phyloP scores from a whole-genome alignment of 2,888 invertebrate species.

The Leptinotarsa rubiginosa region DNA sequence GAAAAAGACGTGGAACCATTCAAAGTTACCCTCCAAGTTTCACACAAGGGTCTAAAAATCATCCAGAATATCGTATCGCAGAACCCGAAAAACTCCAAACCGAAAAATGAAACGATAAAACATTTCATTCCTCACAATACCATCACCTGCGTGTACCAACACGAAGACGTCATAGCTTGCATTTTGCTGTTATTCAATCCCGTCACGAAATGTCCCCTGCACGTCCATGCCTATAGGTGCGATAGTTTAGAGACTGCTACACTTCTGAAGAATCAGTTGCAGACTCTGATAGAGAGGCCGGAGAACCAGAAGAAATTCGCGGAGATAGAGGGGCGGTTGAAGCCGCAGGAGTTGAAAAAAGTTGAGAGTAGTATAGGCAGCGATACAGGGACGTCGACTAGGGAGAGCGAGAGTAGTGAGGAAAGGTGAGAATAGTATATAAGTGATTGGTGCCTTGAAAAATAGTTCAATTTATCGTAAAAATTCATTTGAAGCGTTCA shows the following conservation, averaged over 20 bases:
- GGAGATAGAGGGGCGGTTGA: constrained; percentile 78
- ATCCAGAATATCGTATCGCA: constrained; percentile 76
- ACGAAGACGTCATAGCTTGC: constrained; percentile 93
- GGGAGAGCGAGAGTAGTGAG: constrained; percentile 79
- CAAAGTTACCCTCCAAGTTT: constrained; percentile 91
- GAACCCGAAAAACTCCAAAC: constrained; percentile 59
- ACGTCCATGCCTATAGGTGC: constrained; percentile 91
- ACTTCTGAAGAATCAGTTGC: constrained; percentile 85
- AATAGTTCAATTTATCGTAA: no score
- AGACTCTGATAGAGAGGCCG: constrained; percentile 83
- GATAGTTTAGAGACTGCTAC: constrained; percentile 94
- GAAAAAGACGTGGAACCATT: constrained; percentile 88
- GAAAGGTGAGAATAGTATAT: constrained; percentile 67
- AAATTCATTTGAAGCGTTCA: no score
- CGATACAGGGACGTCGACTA: constrained; percentile 75
- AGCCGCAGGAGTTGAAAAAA: constrained; percentile 73
- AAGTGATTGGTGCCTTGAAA: neutral
- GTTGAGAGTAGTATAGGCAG: constrained; percentile 83
- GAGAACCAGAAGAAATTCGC: constrained; percentile 88
- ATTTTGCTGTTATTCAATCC: constrained; percentile 94
- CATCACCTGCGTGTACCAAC: constrained; percentile 90
- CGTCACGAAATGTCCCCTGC: constrained; percentile 92
- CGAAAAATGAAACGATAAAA: constrained; percentile 79
- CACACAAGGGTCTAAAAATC: constrained; percentile 94
- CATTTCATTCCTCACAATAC: constrained; percentile 95